A percentile compares a stretch with the other conserved stretches of the same genome.
These are phyloP conservation scores for Yasuhikotakia modesta DNA, from an alignment of 2,797 vertebrate species.

Conservation along the genomic window DNA sequence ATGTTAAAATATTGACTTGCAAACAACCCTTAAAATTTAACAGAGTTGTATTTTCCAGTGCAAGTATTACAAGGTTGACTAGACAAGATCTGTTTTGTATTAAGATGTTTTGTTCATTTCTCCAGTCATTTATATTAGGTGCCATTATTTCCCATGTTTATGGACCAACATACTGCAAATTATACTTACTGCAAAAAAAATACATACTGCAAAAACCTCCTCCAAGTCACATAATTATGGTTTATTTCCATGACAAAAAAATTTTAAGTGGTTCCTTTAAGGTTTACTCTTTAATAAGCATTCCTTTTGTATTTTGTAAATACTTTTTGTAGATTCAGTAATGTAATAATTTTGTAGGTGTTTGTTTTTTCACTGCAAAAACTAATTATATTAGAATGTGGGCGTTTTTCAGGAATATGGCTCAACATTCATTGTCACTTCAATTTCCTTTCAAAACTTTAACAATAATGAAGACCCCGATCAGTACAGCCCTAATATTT, in stretches of 20 bases:
- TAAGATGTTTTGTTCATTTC: conserved; percentile 4
- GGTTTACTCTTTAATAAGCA: conserved; percentile 47
- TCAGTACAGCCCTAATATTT: conserved; percentile 32
- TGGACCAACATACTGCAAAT: conserved; percentile 24
- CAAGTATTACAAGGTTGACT: conserved; percentile 39
- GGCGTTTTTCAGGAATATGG: conserved; percentile 23
- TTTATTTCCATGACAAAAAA: conserved; percentile 23
- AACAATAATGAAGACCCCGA: conserved; percentile 8
- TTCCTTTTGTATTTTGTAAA: conserved; percentile 63
- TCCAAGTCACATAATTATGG: conserved; percentile 46
- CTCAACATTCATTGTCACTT: conserved; percentile 23
- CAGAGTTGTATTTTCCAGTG: conserved; percentile 20
- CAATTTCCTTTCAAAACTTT: neutral
- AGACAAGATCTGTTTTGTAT: conserved; percentile 18
- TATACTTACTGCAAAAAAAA: too few relatives aligned
- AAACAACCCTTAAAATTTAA: conserved; percentile 3
- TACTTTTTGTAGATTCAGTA: conserved; percentile 61
- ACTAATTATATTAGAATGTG: conserved; percentile 47
- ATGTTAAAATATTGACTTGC: neutral
- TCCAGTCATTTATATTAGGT: conserved; percentile 16
- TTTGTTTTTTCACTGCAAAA: conserved; percentile 37
- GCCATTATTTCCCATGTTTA: conserved; percentile 9
- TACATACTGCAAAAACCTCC: conserved; percentile 27
- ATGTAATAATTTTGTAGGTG: conserved; percentile 52
- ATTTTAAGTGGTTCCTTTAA: conserved; percentile 34